A percentile compares a stretch with the other conserved stretches of the same genome.
These are phyloP conservation scores for Lampris megalopsis DNA, from an alignment of 2,113 vertebrate genomes.

Conservation along the genomic window DNA sequence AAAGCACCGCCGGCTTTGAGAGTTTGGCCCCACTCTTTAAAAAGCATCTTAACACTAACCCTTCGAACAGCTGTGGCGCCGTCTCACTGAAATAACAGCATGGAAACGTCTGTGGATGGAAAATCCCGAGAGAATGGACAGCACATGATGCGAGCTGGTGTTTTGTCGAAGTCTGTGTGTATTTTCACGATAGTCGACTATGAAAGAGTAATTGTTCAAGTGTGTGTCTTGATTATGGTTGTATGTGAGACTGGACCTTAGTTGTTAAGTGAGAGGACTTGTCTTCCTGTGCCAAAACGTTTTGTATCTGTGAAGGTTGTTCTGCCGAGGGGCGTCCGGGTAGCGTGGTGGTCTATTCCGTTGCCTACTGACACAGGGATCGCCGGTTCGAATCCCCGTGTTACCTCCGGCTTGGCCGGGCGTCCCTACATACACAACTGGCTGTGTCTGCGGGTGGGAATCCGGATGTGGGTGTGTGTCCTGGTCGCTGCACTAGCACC, in stretches of 20 bases:
- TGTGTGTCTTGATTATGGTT: too few relatives aligned
- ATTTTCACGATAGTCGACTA: too few relatives aligned
- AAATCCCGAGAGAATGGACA: slow-evolving; percentile 1
- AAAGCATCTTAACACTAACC: slow-evolving; percentile 51
- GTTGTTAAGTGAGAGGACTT: slow-evolving; percentile 12
- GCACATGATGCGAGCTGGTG: background rate
- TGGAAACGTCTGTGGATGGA: background rate
- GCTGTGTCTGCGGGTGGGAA: too few relatives aligned
- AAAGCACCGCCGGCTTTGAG: slow-evolving; percentile 35
- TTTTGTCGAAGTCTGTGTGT: slow-evolving; percentile 2
- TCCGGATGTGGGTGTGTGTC: too few relatives aligned
- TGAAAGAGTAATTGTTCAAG: too few relatives aligned
- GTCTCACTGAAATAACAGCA: slow-evolving; percentile 47
- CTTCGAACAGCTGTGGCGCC: slow-evolving; percentile 38
- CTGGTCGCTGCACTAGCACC: too few relatives aligned
- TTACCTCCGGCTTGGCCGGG: too few relatives aligned
- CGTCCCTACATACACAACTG: too few relatives aligned
- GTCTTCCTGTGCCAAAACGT: slow-evolving; percentile 44
- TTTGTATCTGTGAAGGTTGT: background rate
- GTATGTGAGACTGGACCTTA: background rate
- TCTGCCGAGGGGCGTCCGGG: too few relatives aligned
- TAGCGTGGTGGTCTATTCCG: too few relatives aligned
- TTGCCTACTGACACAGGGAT: too few relatives aligned
- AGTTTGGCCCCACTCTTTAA: slow-evolving; percentile 28
- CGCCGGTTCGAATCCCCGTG: too few relatives aligned